Evolutionary conservation across 2,888 invertebrate genomes (phyloP).

Genomic region (Argyresthia goedartella): DNA sequence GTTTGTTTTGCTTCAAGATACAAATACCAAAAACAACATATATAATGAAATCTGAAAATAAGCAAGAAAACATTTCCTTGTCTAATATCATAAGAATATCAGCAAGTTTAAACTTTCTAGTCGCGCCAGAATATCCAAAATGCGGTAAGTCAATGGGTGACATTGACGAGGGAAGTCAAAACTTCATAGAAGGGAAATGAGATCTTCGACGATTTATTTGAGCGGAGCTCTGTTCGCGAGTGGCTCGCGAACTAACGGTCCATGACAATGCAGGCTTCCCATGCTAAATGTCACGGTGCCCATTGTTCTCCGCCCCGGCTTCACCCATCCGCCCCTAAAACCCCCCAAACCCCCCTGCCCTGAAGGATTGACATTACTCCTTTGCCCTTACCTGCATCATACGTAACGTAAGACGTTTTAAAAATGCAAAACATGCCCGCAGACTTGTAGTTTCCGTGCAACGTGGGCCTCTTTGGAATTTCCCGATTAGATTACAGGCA

Average conservation of each 20-base stretch:
- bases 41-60: too few species aligned
- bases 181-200: slow-evolving; percentile 22
- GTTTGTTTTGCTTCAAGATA: too few species aligned
- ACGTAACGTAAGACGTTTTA: slow-evolving; percentile 21
- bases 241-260: slow-evolving; percentile 54
- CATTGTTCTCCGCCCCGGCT: slow-evolving; percentile 49
- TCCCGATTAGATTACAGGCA: too few species aligned
- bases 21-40: too few species aligned
- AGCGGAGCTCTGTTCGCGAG: slow-evolving; percentile 43
- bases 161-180: too few species aligned
- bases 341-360: slow-evolving; percentile 36
- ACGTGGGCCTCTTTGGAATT: too few species aligned
- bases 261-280: slow-evolving; percentile 63
- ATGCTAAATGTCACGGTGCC: slow-evolving; percentile 70
- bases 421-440: slow-evolving; percentile 32
- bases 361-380: slow-evolving; percentile 53
- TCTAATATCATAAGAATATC: too few species aligned
- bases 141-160: too few species aligned
- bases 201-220: slow-evolving; percentile 35
- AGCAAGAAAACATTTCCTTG: too few species aligned
- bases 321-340: slow-evolving; percentile 23
- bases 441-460: neutral
- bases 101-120: too few species aligned
- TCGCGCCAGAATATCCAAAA: too few species aligned
- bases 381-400: slow-evolving; percentile 40